Conservation (phyloP, 2,113 vertebrate genomes). For the Chauna torquata region DNA sequence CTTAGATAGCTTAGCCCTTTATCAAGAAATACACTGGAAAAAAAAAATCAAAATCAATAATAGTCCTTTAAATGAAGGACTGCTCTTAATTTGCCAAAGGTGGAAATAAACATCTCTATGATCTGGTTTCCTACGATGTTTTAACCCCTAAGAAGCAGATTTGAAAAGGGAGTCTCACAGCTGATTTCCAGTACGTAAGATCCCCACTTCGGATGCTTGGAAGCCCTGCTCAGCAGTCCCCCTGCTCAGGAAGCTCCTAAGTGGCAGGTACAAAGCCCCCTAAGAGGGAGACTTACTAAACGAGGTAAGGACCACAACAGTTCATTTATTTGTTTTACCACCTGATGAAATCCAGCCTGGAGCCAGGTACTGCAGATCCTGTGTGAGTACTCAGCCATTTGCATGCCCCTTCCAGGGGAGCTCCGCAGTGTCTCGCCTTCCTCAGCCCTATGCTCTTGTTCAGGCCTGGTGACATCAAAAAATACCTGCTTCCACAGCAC, state of each 20-base stretch:
- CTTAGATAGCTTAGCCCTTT: background rate
- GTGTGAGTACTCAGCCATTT: background rate
- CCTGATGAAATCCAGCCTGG: background rate
- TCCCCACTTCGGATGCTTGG: rapidly evolving
- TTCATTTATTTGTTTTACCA: background rate
- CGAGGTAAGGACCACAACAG: background rate
- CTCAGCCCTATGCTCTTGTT: background rate
- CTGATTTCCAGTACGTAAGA: background rate
- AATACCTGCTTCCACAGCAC: background rate
- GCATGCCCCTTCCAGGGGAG: background rate
- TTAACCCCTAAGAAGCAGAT: background rate
- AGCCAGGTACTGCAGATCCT: background rate
- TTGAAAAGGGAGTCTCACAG: background rate
- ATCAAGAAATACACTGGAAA: background rate
- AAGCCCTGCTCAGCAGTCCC: background rate
- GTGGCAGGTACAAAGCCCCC: background rate
- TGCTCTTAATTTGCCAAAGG: background rate
- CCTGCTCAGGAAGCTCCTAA: background rate
- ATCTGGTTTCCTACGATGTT: background rate
- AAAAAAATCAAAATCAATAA: background rate
- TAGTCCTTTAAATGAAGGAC: background rate
- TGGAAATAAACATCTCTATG: background rate
- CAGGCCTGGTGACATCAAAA: background rate
- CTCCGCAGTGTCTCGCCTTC: rapidly evolving
- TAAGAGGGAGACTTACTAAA: background rate